Evolutionary conservation across 2,888 invertebrate genomes (phyloP).

Genomic region (Crepidodera aurea): DNA sequence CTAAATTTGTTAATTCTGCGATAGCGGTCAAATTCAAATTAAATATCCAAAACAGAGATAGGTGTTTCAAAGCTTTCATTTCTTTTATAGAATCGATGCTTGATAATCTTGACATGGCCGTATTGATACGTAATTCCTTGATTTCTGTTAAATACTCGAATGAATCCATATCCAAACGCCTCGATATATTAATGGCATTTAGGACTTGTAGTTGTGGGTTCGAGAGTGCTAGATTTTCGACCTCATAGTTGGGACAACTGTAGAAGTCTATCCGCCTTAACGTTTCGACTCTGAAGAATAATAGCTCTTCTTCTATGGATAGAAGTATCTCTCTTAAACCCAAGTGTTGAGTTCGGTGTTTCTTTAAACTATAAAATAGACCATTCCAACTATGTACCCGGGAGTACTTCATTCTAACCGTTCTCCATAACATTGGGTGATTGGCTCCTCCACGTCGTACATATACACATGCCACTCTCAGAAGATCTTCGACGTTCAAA

Average conservation of each 20-base stretch:
- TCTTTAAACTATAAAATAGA: slow-evolving; percentile 73
- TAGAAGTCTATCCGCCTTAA: slow-evolving; percentile 69
- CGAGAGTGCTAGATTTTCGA: slow-evolving; percentile 72
- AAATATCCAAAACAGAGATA: slow-evolving; percentile 72
- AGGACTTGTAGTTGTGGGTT: slow-evolving; percentile 73
- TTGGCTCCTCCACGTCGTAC: slow-evolving; percentile 78
- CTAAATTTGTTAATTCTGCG: slow-evolving; percentile 70
- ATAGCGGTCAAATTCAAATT: slow-evolving; percentile 62
- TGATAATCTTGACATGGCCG: slow-evolving; percentile 71
- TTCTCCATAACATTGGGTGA: slow-evolving; percentile 79
- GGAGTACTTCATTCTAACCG: slow-evolving; percentile 84
- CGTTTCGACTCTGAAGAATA: slow-evolving; percentile 68
- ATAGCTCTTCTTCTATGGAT: slow-evolving; percentile 67
- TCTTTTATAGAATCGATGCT: slow-evolving; percentile 70
- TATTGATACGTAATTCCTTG: slow-evolving; percentile 78
- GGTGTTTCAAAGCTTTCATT: slow-evolving; percentile 71
- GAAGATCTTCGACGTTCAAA: slow-evolving; percentile 79
- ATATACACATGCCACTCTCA: slow-evolving; percentile 80
- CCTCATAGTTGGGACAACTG: slow-evolving; percentile 74
- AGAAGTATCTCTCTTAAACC: slow-evolving; percentile 85
- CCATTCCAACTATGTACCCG: slow-evolving; percentile 82
- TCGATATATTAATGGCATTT: slow-evolving; percentile 77
- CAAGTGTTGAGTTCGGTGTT: slow-evolving; percentile 77
- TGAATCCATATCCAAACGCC: slow-evolving; percentile 69
- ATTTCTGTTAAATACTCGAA: slow-evolving; percentile 70